phyloP scores from a whole-genome alignment of 2,797 vertebrate species.

The Clamator glandarius region DNA sequence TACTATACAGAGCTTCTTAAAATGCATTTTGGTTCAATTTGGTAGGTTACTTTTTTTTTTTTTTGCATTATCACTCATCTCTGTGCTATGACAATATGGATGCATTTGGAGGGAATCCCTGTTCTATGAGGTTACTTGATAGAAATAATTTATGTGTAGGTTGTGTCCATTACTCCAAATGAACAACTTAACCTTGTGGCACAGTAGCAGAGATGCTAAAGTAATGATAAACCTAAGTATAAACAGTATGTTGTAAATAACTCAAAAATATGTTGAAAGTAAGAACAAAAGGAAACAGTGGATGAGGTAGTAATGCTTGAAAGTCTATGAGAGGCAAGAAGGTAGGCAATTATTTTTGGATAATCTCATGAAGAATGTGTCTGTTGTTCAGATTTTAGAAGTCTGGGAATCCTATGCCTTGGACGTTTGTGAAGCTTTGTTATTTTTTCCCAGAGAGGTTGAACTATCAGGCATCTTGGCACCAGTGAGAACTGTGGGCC shows the following conservation, averaged over 20 bases:
- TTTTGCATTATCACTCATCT: not conserved
- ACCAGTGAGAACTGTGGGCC: not conserved
- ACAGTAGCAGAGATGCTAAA: not conserved
- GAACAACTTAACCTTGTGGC: not conserved
- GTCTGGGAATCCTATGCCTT: not conserved
- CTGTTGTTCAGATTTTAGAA: not conserved
- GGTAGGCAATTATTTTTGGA: not conserved
- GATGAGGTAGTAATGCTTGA: not conserved
- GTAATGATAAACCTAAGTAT: not conserved
- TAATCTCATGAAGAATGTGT: not conserved
- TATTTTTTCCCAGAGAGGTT: not conserved
- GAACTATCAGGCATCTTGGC: not conserved
- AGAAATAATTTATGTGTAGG: not conserved
- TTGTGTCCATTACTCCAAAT: not conserved
- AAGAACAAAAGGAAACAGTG: not conserved
- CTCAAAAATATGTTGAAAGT: not conserved
- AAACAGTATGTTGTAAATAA: not conserved
- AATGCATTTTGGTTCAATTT: not conserved
- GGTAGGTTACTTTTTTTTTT: not conserved
- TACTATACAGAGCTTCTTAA: not conserved
- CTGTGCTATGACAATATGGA: not conserved
- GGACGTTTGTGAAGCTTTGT: not conserved
- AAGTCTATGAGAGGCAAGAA: not conserved
- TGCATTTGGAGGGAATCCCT: not conserved
- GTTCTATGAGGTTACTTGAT: not conserved